Conservation (phyloP, 2,888 invertebrate genomes). For the Epirrhoe tristata region DNA sequence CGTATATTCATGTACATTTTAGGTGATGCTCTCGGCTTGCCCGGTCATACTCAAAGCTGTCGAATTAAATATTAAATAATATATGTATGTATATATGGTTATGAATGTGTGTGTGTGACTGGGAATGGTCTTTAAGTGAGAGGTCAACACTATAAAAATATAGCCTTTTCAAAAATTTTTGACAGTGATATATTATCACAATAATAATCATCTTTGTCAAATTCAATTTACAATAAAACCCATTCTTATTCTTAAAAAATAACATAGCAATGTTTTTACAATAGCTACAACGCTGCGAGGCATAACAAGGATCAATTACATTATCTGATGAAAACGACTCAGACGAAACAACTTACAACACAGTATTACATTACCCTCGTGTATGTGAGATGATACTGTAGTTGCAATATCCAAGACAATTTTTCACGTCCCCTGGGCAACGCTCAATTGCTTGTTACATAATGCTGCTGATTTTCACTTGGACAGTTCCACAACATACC, state of each 20-base stretch:
- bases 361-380: slow-evolving; percentile 6
- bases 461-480: background rate
- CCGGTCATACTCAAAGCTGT: too few relatives aligned
- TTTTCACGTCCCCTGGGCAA: slow-evolving; percentile 17
- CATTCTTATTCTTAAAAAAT: too few relatives aligned
- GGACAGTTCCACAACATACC: too few relatives aligned
- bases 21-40: background rate
- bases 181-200: too few relatives aligned
- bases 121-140: too few relatives aligned
- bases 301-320: slow-evolving; percentile 10
- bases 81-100: too few relatives aligned
- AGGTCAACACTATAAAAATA: too few relatives aligned
- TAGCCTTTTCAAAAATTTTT: too few relatives aligned
- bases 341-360: slow-evolving; percentile 3
- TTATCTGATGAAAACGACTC: slow-evolving; percentile 5
- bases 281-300: background rate
- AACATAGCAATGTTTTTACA: background rate
- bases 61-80: too few relatives aligned
- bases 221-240: too few relatives aligned
- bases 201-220: too few relatives aligned
- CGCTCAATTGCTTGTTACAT: background rate
- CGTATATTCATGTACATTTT: slow-evolving; percentile 10
- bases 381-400: slow-evolving; percentile 22
- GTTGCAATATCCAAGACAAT: slow-evolving; percentile 32
- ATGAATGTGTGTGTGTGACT: too few relatives aligned